phyloP scores from a whole-genome alignment of 2,113 vertebrate genomes.

The Spea multiplicata region DNA sequence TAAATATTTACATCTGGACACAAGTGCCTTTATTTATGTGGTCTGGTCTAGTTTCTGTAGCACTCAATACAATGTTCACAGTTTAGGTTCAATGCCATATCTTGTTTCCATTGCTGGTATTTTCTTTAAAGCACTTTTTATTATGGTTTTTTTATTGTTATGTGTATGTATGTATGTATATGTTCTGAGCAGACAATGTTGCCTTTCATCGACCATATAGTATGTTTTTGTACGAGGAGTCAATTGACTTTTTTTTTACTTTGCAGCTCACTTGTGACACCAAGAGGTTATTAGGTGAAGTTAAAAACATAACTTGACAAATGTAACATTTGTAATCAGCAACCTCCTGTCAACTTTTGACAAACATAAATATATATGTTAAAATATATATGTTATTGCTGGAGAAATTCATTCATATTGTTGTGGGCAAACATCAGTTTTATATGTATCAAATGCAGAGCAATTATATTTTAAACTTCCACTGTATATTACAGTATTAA shows the following conservation, averaged over 20 bases:
- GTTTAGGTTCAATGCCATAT: neutral
- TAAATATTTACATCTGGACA: neutral
- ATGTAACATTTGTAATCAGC: too few relatives aligned
- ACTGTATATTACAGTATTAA: too few relatives aligned
- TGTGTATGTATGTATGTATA: neutral
- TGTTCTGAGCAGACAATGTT: neutral
- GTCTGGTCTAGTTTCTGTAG: neutral
- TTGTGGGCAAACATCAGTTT: too few relatives aligned
- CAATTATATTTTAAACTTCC: too few relatives aligned
- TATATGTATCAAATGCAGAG: too few relatives aligned
- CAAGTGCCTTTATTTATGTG: neutral
- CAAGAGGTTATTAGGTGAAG: neutral
- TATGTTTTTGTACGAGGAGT: neutral
- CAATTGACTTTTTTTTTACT: neutral
- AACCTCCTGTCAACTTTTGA: too few relatives aligned
- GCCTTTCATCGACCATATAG: neutral
- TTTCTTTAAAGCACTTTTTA: neutral
- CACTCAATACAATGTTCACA: neutral
- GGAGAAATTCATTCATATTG: too few relatives aligned
- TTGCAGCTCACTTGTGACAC: neutral
- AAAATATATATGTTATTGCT: too few relatives aligned
- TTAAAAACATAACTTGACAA: too few relatives aligned
- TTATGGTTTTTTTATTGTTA: slow-evolving; percentile 1
- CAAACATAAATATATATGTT: too few relatives aligned
- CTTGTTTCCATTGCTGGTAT: neutral